Evolutionary conservation across 2,797 vertebrate genomes (phyloP), one percentile per base, ranked within the genome.

Genomic region (Sebastes goodei): DNA sequence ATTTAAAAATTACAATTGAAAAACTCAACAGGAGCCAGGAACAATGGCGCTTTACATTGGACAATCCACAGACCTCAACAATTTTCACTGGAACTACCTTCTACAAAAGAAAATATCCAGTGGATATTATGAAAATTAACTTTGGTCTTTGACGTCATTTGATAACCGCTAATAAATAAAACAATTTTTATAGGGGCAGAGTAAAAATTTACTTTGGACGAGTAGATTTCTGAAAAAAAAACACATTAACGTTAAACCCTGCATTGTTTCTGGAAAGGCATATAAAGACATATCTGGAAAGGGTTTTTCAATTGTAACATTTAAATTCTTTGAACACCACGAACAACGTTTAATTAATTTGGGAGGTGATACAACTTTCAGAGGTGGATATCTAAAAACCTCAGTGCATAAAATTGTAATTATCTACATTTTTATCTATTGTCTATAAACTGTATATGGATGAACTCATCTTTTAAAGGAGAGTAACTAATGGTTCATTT

Each of bases 11-110:
- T 53, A 64, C n/a, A 71, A 57, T 8, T 8, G 17, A 66, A 65
- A 65, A 35, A 25, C 33, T 49, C 20, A 76, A 61, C 29, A 83
- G 29, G 14, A 74, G 82, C 53, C 29, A 83, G 29, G 14, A 74
- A 82, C 53, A 66, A 60, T 35, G 14, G 14, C 11, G 1, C 27
- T 42, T 67, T 53, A 25, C 9, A 21, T 1, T 21, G 14, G 17
- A 63, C 27, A 67, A 55, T 73, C 38, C 62, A 32, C 35, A 78
- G 52, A 65, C 32, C n/a, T 42, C 32, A 67, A 62, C 42, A 69
- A n/a, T 23, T 61, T 74, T 71, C 21, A 74, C 60, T 33, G 14
- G 21, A 55, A 72, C 65, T 25, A 25, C 7, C 7, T 65, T 64
- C 10, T 30, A 21, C 35, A 33, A 4, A 25, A 62, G 27, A 52